Conservation (phyloP, 2,888 invertebrate species). For the Callimorpha dominula region DNA sequence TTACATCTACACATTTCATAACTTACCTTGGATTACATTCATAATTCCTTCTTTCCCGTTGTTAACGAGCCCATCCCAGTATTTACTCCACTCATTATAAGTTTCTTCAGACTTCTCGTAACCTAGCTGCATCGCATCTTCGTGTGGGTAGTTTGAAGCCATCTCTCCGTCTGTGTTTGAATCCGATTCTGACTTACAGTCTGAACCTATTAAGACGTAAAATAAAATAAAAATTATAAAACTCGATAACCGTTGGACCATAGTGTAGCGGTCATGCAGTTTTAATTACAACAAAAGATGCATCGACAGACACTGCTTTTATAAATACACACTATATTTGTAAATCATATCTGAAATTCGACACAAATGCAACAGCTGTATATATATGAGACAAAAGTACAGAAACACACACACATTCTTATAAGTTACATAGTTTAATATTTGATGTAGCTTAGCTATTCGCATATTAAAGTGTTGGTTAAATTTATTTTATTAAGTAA, state of each 20-base stretch:
- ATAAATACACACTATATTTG: conserved; percentile 25
- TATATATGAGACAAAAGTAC: conserved; percentile 9
- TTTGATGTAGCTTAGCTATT: no score
- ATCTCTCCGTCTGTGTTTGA: conserved; percentile 71
- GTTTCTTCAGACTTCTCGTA: conserved; percentile 75
- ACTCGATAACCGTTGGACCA: neutral
- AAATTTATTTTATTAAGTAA: no score
- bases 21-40: conserved; percentile 69
- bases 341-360: conserved; percentile 30
- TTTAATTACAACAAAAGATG: conserved; percentile 13
- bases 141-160: conserved; percentile 65
- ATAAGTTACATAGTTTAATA: neutral
- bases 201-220: conserved; percentile 54
- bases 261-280: neutral
- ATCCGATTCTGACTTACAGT: conserved; percentile 71
- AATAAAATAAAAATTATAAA: conserved; percentile 16
- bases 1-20: neutral
- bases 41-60: conserved; percentile 64
- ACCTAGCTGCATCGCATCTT: conserved; percentile 68
- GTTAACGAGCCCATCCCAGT: conserved; percentile 65
- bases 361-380: conserved; percentile 17
- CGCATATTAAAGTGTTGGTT: no score
- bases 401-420: conserved; percentile 3
- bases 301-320: conserved; percentile 7
- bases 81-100: conserved; percentile 74